Percentiles rank a stretch among this genome's conserved stretches.
Conservation (phyloP, 2,797 vertebrate species). For the Chelmon rostratus region DNA sequence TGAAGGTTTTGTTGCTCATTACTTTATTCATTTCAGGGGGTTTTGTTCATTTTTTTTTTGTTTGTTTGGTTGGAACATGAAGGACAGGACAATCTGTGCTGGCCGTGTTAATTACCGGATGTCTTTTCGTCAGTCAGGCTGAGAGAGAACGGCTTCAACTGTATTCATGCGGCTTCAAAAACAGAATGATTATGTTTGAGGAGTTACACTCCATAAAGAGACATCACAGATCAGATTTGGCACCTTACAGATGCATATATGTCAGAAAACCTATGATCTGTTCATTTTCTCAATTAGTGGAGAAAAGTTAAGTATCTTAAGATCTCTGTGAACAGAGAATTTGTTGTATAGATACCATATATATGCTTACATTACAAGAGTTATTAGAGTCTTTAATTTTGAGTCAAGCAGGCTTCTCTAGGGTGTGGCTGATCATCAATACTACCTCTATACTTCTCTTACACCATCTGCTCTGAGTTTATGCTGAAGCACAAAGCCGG, state of each 20-base stretch:
- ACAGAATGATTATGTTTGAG: conserved; percentile 4
- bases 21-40: conserved; percentile 16
- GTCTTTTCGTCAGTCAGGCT: conserved; percentile 28
- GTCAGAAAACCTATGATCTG: not conserved
- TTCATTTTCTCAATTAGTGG: not conserved
- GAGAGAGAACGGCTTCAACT: conserved; percentile 18
- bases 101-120: conserved; percentile 41
- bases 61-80: conserved; percentile 33
- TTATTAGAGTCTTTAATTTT: conserved; percentile 9
- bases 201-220: conserved; percentile 8
- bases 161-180: conserved; percentile 44
- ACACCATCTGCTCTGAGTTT: conserved; percentile 77
- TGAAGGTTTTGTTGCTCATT: conserved; percentile 47
- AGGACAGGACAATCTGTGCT: conserved; percentile 47
- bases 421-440: conserved; percentile 32
- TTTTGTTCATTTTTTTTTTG: not conserved
- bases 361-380: not conserved
- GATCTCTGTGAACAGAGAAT: not conserved
- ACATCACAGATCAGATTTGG: not conserved
- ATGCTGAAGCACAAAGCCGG: conserved; percentile 59
- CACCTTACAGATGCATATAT: not conserved
- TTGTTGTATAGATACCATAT: not conserved
- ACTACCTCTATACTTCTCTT: conserved; percentile 40
- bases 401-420: conserved; percentile 30
- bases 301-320: not conserved